A percentile compares a stretch with the other conserved stretches of the same genome.
These are phyloP conservation scores for Baryphthengus martii DNA, from an alignment of 2,113 vertebrate species.

Conservation along the genomic window DNA sequence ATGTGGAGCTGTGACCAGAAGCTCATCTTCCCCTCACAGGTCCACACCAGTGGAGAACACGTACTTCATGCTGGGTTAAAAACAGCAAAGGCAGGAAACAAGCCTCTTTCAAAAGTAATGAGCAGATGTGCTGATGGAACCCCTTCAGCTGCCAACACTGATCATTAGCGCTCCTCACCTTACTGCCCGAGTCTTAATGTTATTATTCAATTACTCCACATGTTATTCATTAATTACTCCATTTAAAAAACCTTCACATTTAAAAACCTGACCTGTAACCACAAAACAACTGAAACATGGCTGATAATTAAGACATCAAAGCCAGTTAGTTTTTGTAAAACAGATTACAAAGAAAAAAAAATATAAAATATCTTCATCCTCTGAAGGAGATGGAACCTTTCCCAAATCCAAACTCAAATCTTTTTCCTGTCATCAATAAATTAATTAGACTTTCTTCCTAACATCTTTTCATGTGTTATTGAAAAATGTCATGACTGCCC, in stretches of 20 bases:
- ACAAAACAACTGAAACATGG: not conserved
- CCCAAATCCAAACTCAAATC: not conserved
- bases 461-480: not conserved
- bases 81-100: not conserved
- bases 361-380: not conserved
- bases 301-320: not conserved
- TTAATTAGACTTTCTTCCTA: not conserved
- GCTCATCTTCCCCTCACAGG: not conserved
- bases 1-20: accelerated
- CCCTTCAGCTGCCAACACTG: not conserved
- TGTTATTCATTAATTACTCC: not conserved
- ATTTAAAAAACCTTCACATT: not conserved
- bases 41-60: not conserved
- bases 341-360: not conserved
- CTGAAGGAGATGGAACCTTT: not conserved
- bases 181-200: not conserved
- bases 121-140: not conserved
- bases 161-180: not conserved
- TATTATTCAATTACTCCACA: not conserved
- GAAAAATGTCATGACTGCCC: not conserved
- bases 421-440: not conserved
- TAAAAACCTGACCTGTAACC: not conserved
- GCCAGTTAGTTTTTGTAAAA: not conserved
- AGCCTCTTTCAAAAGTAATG: not conserved
- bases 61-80: not conserved